Conservation (phyloP, 1,140 invertebrate genomes). For the Lepidurus apus region DNA sequence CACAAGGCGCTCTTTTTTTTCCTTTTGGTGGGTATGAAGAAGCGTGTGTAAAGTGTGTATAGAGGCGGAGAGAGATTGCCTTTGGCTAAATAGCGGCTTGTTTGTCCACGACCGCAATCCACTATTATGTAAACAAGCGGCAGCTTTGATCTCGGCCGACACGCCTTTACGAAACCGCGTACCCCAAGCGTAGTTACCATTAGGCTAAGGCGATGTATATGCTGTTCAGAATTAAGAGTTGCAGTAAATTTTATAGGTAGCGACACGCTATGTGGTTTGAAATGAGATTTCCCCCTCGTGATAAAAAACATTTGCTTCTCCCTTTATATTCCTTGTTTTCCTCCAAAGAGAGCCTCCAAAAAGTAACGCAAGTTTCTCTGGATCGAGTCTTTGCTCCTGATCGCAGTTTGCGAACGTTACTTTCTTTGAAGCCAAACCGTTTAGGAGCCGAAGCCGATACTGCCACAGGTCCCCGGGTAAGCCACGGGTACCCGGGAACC, state of each 20-base stretch:
- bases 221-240: slow-evolving; percentile 22
- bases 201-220: slow-evolving; percentile 16
- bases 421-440: too few relatives aligned
- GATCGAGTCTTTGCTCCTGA: neutral
- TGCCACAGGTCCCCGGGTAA: too few relatives aligned
- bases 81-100: slow-evolving; percentile 30
- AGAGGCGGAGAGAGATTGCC: slow-evolving; percentile 4
- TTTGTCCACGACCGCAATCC: slow-evolving; percentile 33
- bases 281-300: slow-evolving; percentile 1
- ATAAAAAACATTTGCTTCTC: neutral
- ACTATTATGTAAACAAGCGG: slow-evolving; percentile 33
- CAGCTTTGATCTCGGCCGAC: slow-evolving; percentile 30
- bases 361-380: neutral
- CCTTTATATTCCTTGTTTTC: neutral
- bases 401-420: too few relatives aligned
- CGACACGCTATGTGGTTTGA: slow-evolving; percentile 15
- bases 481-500: too few relatives aligned
- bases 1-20: neutral
- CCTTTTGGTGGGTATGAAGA: neutral
- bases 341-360: neutral
- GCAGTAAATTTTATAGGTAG: slow-evolving; percentile 22
- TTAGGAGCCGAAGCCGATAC: too few relatives aligned
- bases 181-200: neutral
- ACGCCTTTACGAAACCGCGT: neutral
- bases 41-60: slow-evolving; percentile 19